A percentile compares a stretch with the other conserved stretches of the same genome.
Evolutionary conservation across 2,888 invertebrate species (phyloP).

Genomic region (Plagiodera versicolora): DNA sequence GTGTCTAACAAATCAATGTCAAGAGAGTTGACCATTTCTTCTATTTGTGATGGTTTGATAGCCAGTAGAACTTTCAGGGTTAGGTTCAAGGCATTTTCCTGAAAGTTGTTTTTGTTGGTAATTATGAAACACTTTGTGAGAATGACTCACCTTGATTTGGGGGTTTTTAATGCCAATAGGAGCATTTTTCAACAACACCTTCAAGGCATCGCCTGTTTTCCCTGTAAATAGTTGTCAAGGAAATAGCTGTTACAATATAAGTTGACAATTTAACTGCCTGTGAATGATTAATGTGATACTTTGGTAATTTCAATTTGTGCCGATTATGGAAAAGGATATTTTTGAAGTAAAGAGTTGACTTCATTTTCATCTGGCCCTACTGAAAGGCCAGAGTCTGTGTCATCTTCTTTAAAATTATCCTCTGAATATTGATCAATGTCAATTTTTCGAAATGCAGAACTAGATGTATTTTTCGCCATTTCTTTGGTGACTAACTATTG

Average conservation of each 20-base stretch:
- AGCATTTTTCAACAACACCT: constrained; percentile 80
- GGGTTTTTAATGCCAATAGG: constrained; percentile 90
- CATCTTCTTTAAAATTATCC: constrained; percentile 93
- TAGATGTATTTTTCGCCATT: constrained; percentile 94
- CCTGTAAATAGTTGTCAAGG: constrained; percentile 66
- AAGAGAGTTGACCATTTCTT: constrained; percentile 80
- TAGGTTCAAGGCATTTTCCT: constrained; percentile 87
- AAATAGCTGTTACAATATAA: no score
- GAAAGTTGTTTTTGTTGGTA: constrained; percentile 29
- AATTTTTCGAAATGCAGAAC: constrained; percentile 92
- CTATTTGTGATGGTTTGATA: constrained; percentile 92
- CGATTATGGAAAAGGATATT: constrained; percentile 92
- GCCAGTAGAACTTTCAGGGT: constrained; percentile 87
- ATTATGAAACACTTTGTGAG: not conserved
- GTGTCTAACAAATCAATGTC: constrained; percentile 82
- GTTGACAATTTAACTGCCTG: no score
- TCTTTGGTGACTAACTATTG: no score
- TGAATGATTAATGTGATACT: no score
- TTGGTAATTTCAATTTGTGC: no score
- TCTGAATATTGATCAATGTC: constrained; percentile 97
- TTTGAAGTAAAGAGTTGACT: constrained; percentile 75
- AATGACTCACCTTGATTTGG: constrained; percentile 74
- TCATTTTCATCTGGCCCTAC: constrained; percentile 88
- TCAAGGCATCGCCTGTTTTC: constrained; percentile 80
- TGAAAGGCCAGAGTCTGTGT: constrained; percentile 71